Base-by-base conservation (phyloP, 2,797 vertebrate species). In the Valencia hispanica region DNA sequence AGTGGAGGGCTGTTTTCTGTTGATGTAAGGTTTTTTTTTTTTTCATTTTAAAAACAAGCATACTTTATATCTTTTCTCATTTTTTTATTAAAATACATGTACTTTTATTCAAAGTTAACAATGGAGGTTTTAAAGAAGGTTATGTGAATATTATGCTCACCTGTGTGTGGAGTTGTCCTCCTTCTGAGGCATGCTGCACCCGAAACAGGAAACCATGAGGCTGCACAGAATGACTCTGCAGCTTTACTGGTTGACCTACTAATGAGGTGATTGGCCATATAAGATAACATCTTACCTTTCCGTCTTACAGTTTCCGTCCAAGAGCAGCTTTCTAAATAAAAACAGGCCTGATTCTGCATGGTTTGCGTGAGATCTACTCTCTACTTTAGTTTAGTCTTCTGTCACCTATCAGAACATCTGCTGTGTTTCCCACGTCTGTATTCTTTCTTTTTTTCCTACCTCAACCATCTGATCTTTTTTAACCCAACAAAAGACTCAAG, bases 181-280 rank as follows among this genome's bases (percentile, higher is more conserved):
- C 34, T 30, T 72, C n/a, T 68, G 11, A 78, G 47, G n/a, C 34
- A 27, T 32, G 48, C 45, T 50, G 14, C 36, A 0, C 2, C 47
- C n/a, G 20, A 7, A 79, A 72, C 82, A 80, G 71, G 78, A 80
- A 84, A 63, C 79, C 51, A 20, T 20, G 2, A 4, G 4, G 17
- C 17, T 66, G 71, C 77, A 30, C 36, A 51, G 34, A 41, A 32
- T 68, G 57, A 59, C 45, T 39, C 27, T 63, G 34, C 69, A 47
- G 34, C 18, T 80, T 68, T 55, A 43, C 51, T 48, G 9, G 12
- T 34, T 82, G 73, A 66, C 70, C 51, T 7, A 22, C 27, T 76
- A 50, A 78, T 17, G 1, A 72, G n/a, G 36, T 72, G 53, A 34
- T 48, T 17, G 10, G 34, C 10, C 41, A 43, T 3, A 55, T 15